A percentile compares a stretch with the other conserved stretches of the same genome.
phyloP scores from a whole-genome alignment of 2,797 vertebrate species.

The Thunnus albacares region DNA sequence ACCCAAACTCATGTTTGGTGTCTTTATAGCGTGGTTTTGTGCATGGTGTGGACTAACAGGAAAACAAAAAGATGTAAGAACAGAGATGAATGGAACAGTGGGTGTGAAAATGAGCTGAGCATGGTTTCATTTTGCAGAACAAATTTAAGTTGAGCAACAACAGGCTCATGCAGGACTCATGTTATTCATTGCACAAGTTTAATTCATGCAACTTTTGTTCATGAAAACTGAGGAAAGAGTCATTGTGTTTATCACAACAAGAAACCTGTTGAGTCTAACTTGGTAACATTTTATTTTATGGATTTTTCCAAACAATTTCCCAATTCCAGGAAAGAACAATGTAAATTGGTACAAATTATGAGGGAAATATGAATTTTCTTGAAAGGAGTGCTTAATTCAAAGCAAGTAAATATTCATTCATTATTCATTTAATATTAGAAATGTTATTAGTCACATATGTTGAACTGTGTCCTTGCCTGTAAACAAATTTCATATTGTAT shows the following conservation, averaged over 20 bases:
- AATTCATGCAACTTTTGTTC: constrained; percentile 2
- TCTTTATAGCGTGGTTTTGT: neutral
- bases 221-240: neutral
- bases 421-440: too few relatives aligned
- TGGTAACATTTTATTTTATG: neutral
- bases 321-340: neutral
- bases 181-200: neutral
- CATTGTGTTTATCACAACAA: neutral
- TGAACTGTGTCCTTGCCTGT: too few relatives aligned
- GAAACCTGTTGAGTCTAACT: too few relatives aligned
- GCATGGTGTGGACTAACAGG: neutral
- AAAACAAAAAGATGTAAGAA: constrained; percentile 9
- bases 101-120: neutral
- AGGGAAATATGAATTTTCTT: neutral
- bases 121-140: constrained; percentile 24
- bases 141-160: constrained; percentile 18
- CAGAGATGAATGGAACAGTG: neutral
- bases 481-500: too few relatives aligned
- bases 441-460: too few relatives aligned
- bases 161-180: neutral
- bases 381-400: too few relatives aligned
- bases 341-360: neutral
- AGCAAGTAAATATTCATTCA: too few relatives aligned
- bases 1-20: constrained; percentile 2
- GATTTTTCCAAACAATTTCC: too few relatives aligned